Conservation (phyloP, 2,888 invertebrate genomes). For the Zygogramma bicolorata region DNA sequence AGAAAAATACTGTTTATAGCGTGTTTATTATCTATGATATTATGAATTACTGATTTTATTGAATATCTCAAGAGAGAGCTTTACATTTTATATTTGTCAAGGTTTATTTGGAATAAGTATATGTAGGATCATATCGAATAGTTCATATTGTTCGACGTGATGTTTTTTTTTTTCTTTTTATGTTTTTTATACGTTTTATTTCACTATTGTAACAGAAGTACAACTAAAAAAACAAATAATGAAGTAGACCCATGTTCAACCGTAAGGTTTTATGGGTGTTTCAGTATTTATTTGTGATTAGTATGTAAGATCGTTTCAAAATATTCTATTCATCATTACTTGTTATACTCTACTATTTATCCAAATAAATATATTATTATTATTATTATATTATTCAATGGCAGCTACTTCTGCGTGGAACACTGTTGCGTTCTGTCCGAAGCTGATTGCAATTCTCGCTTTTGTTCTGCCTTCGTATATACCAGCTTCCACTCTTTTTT, state of each 20-base stretch:
- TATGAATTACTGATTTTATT: background rate
- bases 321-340: no score
- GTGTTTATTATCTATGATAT: background rate
- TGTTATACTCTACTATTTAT: no score
- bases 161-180: no score
- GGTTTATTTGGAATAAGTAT: background rate
- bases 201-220: background rate
- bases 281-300: background rate
- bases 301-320: background rate
- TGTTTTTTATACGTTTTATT: background rate
- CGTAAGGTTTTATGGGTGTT: no score
- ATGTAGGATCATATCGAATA: background rate
- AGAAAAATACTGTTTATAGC: background rate
- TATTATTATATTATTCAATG: no score
- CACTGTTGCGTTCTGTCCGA: no score
- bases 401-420: no score
- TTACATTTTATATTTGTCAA: background rate
- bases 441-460: no score
- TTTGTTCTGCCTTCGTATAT: no score
- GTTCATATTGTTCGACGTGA: background rate
- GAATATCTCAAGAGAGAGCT: background rate
- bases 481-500: no score
- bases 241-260: background rate
- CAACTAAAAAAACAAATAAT: background rate
- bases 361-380: no score